phyloP scores from a whole-genome alignment of 2,113 vertebrate genomes.

The Apistogramma diplotaenia region DNA sequence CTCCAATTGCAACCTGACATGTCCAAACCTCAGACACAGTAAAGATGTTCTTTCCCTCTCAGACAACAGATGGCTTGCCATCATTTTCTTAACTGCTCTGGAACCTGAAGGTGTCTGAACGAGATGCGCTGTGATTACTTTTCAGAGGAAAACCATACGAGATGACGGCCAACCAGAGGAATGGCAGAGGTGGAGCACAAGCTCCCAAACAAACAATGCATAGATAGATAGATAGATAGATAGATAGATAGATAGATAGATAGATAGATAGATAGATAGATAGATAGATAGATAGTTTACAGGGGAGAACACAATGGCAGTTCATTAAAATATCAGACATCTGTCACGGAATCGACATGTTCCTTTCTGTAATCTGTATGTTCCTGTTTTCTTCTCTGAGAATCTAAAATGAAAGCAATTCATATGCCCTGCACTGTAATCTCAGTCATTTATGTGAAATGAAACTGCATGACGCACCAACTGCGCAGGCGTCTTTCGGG shows the following conservation, averaged over 20 bases:
- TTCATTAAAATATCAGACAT: neutral
- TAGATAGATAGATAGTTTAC: no score
- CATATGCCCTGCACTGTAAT: neutral
- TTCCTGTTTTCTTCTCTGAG: neutral
- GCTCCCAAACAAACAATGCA: no score
- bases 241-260: no score
- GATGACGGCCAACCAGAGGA: slow-evolving; percentile 34
- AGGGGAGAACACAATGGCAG: neutral
- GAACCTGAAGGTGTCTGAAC: slow-evolving; percentile 51
- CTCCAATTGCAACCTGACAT: slow-evolving; percentile 33
- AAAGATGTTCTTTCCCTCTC: slow-evolving; percentile 56
- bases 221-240: no score
- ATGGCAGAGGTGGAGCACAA: slow-evolving; percentile 9
- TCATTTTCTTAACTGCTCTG: slow-evolving; percentile 45
- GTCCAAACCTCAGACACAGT: slow-evolving; percentile 61
- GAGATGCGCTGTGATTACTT: slow-evolving; percentile 55
- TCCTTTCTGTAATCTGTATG: neutral
- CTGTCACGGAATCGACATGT: neutral
- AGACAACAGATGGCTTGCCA: slow-evolving; percentile 50
- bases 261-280: no score
- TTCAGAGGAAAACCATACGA: slow-evolving; percentile 63
- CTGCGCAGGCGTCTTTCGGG: neutral
- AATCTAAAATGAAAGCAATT: neutral
- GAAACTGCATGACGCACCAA: neutral
- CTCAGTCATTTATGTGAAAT: neutral